Conservation (phyloP, 1,140 invertebrate species). For the Leguminivora glycinivorella region DNA sequence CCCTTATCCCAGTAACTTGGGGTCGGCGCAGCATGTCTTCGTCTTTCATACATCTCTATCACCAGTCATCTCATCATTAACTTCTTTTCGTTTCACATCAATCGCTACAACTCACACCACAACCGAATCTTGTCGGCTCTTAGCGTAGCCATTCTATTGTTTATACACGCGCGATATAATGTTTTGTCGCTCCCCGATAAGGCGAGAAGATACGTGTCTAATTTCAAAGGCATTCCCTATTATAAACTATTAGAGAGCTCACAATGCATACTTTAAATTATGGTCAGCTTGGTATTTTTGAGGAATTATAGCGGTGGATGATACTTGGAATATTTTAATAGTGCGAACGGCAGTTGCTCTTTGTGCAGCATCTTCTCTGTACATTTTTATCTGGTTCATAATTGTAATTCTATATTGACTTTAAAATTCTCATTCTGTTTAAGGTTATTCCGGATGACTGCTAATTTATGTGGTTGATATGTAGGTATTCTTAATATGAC, state of each 20-base stretch:
- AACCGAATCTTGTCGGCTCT: conserved; percentile 44
- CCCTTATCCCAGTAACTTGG: too few relatives aligned
- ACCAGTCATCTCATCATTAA: too few relatives aligned
- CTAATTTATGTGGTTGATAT: too few relatives aligned
- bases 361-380: too few relatives aligned
- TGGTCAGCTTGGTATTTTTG: conserved; percentile 5
- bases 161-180: conserved; percentile 72
- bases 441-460: too few relatives aligned
- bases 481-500: too few relatives aligned
- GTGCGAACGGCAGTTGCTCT: not conserved
- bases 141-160: conserved; percentile 69
- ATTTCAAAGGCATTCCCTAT: not conserved
- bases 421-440: too few relatives aligned
- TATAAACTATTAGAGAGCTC: not conserved
- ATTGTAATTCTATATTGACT: too few relatives aligned
- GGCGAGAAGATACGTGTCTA: not conserved
- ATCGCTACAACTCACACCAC: conserved; percentile 44
- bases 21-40: too few relatives aligned
- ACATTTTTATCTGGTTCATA: too few relatives aligned
- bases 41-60: too few relatives aligned
- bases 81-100: too few relatives aligned
- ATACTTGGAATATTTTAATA: not conserved
- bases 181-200: conserved; percentile 59
- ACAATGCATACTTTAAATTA: conserved; percentile 9
- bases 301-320: not conserved